phyloP scores from a whole-genome alignment of 1,140 invertebrate genomes.

The Pseudomyrmex concolor region DNA sequence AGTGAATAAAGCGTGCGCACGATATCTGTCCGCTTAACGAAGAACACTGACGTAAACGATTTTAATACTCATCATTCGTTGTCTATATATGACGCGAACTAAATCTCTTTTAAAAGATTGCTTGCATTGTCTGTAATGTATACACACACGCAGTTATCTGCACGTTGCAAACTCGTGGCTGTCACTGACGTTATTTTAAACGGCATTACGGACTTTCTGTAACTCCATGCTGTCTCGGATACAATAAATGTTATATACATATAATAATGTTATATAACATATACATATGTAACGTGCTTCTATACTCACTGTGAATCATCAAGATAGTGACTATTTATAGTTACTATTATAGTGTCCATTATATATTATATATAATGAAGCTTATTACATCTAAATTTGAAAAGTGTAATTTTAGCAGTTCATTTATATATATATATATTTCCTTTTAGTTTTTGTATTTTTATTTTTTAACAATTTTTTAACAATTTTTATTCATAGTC shows the following conservation, averaged over 20 bases:
- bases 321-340: too few species aligned
- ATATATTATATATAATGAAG: background rate
- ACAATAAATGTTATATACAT: constrained; percentile 12
- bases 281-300: too few species aligned
- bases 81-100: constrained; percentile 36
- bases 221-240: background rate
- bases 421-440: too few species aligned
- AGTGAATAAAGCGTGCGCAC: constrained; percentile 47
- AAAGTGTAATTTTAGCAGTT: too few species aligned
- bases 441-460: too few species aligned
- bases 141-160: constrained; percentile 45
- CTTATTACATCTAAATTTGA: too few species aligned
- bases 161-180: constrained; percentile 35
- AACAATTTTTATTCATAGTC: too few species aligned
- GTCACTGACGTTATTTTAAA: constrained; percentile 44
- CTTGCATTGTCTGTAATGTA: constrained; percentile 45
- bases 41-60: constrained; percentile 56
- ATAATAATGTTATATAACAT: too few species aligned
- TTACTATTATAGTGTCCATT: background rate
- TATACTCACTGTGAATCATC: too few species aligned
- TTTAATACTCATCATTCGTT: constrained; percentile 57
- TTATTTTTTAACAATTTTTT: too few species aligned
- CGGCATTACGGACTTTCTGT: constrained; percentile 45
- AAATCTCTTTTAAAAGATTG: constrained; percentile 58
- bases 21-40: constrained; percentile 51